Conservation (phyloP, 2,888 invertebrate genomes). For the Erebia aethiops region DNA sequence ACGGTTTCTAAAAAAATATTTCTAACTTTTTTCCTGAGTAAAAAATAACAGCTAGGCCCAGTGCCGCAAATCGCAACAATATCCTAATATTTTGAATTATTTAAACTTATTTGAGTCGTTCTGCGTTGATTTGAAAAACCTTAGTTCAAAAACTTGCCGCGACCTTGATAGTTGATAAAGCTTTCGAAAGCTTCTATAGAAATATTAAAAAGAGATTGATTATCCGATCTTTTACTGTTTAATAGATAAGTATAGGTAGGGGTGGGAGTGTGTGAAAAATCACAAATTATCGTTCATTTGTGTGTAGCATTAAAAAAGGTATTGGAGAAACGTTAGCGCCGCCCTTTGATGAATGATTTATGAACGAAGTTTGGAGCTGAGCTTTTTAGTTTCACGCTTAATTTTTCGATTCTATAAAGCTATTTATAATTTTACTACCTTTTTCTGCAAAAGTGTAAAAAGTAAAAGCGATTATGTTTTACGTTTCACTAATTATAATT, state of each 20-base stretch:
- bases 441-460: slow-evolving; percentile 4
- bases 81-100: no score
- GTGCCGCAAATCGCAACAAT: no score
- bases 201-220: slow-evolving; percentile 37
- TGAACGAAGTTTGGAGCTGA: slow-evolving; percentile 16
- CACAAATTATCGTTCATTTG: slow-evolving; percentile 69
- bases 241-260: slow-evolving; percentile 37
- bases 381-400: slow-evolving; percentile 8
- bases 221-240: slow-evolving; percentile 27
- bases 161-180: background rate
- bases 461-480: background rate
- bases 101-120: no score
- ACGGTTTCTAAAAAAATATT: no score
- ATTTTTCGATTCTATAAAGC: background rate
- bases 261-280: slow-evolving; percentile 76
- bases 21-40: no score
- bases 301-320: slow-evolving; percentile 43
- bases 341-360: slow-evolving; percentile 50
- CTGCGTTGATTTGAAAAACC: no score
- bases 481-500: background rate
- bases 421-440: background rate
- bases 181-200: background rate
- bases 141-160: no score
- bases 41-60: no score
- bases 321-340: slow-evolving; percentile 52